Percentiles rank a stretch among this genome's conserved stretches.
Conservation (phyloP, 2,797 vertebrate genomes). For the Synanceia verrucosa region DNA sequence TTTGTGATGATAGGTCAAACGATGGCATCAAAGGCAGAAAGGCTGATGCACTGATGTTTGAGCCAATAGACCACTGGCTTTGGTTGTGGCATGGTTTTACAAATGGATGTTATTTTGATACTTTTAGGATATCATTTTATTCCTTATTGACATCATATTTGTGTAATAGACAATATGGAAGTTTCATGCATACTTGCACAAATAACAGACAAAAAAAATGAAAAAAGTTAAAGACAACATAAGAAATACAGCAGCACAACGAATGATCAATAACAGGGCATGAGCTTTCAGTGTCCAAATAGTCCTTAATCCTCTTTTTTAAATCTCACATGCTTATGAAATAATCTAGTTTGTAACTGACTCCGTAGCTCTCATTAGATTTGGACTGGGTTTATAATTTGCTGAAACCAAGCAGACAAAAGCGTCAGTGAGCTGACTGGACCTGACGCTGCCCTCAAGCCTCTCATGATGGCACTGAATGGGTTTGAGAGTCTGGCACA, state of each 20-base stretch:
- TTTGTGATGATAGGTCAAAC: slow-evolving; percentile 74
- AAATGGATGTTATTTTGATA: neutral
- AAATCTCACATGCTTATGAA: too few species aligned
- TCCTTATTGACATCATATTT: neutral
- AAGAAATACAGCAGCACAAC: too few species aligned
- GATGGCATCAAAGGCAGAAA: slow-evolving; percentile 63
- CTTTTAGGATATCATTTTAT: neutral
- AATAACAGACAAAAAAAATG: too few species aligned
- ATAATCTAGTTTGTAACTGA: too few species aligned
- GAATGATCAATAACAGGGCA: too few species aligned
- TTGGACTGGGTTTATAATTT: too few species aligned
- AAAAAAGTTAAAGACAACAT: too few species aligned
- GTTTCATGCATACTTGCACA: too few species aligned
- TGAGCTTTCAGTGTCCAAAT: too few species aligned
- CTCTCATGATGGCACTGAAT: slow-evolving; percentile 36
- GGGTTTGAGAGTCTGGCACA: slow-evolving; percentile 41
- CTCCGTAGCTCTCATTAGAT: too few species aligned
- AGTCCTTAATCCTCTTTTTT: too few species aligned
- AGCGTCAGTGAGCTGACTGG: neutral
- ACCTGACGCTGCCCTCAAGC: slow-evolving; percentile 55
- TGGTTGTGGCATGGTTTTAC: neutral
- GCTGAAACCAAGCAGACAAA: slow-evolving; percentile 41
- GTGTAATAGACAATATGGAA: too few species aligned
- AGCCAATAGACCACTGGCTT: neutral
- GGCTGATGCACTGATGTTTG: slow-evolving; percentile 3